Percentiles rank a stretch among this genome's conserved stretches.
Evolutionary conservation across 2,888 invertebrate genomes (phyloP).

Genomic region (Dromius quadrimaculatus): DNA sequence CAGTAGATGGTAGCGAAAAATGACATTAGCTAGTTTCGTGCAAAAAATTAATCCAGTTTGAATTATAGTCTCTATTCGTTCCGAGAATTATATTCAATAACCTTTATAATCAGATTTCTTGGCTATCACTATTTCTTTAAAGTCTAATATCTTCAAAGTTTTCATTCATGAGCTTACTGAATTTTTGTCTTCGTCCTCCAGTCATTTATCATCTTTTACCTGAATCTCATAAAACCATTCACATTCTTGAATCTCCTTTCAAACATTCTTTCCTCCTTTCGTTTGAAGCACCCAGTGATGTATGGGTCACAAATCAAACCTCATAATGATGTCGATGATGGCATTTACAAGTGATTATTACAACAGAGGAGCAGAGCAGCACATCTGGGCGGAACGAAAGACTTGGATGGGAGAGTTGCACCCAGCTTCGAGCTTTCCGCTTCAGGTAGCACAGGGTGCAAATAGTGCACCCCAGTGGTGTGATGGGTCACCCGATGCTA

Average conservation of each 20-base stretch:
- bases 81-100: too few relatives aligned
- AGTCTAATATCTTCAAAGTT: not conserved
- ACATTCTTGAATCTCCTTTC: not conserved
- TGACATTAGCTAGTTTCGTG: too few relatives aligned
- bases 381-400: slow-evolving; percentile 52
- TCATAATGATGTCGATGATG: slow-evolving; percentile 48
- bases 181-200: not conserved
- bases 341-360: slow-evolving; percentile 52
- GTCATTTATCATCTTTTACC: slow-evolving; percentile 1
- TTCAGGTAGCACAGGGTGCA: slow-evolving; percentile 45
- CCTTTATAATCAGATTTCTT: not conserved
- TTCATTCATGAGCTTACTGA: not conserved
- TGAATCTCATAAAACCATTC: slow-evolving; percentile 1
- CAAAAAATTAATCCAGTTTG: too few relatives aligned
- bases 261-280: slow-evolving; percentile 1
- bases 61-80: too few relatives aligned
- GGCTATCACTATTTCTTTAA: not conserved
- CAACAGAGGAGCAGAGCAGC: slow-evolving; percentile 27
- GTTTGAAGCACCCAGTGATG: not conserved
- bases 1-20: too few relatives aligned
- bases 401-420: not conserved
- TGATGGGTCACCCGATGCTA: not conserved
- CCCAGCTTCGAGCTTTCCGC: slow-evolving; percentile 41
- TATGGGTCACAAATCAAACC: slow-evolving; percentile 42
- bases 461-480: slow-evolving; percentile 15